Evolutionary conservation across 2,797 vertebrate species (phyloP), one percentile per base, ranked within the genome.

Genomic region (Myripristis murdjan): DNA sequence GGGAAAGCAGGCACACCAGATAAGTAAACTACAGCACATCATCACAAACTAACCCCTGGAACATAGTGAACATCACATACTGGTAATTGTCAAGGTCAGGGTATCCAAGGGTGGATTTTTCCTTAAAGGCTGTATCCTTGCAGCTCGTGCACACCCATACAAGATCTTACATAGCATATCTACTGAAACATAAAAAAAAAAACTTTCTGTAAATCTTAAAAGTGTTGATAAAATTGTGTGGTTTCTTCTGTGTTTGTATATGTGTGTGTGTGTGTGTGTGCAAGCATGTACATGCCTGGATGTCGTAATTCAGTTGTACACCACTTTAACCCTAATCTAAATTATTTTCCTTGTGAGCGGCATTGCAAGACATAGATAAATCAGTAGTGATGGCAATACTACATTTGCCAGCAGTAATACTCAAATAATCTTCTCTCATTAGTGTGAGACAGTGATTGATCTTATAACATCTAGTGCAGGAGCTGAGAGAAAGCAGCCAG

Each of bases 401-500:
- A 55, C 0, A 48, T 54, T 48, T 39, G 11, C 22, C 39, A 23
- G 26, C 9, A 44, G 37, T 39, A 2, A 31, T 3, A 28, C 20
- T 46, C 28, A 1, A 18, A 33, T 41, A 60, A 56, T 43, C 48
- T 47, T 8, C 47, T 33, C 11, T 53, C 44, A 51, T 73, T 66
- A 47, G 28, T 26, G 28, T 23, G 6, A 15, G 24, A 56, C 49
- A 65, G 49, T 65, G 63, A 65, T 54, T 54, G 63, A 65, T 65
- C 47, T 44, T 1, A 12, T 39, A 26, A 33, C 5, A 2, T 51
- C 5, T 33, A 12, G 4, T 22, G 26, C 52, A 24, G 43, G 31
- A 24, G 12, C 35, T 22, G 4, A 75, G 8, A 57, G 31, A 39
- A 22, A 47, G 24, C 18, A 43, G 52, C 44, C 12, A 24, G 9